Percentiles rank a stretch among this genome's conserved stretches.
phyloP scores from a whole-genome alignment of 2,888 invertebrate genomes.

The Xanthorhoe designata region DNA sequence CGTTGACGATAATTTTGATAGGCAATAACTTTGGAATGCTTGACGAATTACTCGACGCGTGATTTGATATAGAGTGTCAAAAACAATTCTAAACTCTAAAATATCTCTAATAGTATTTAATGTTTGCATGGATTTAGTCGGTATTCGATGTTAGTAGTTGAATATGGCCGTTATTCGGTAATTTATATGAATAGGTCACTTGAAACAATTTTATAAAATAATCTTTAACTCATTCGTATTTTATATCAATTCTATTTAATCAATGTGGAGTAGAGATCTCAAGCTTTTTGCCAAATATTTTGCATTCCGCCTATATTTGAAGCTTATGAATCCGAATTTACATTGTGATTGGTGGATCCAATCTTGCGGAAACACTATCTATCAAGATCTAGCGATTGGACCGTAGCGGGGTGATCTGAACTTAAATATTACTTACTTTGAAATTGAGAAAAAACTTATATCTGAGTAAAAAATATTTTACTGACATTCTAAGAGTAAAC shows the following conservation, averaged over 20 bases:
- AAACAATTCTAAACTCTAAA: background rate
- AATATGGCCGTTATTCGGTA: background rate
- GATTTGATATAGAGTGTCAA: background rate
- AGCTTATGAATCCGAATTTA: constrained; percentile 20
- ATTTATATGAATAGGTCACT: background rate
- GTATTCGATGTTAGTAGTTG: background rate
- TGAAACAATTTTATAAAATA: constrained; percentile 4
- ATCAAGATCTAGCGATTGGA: background rate
- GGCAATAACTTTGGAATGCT: background rate
- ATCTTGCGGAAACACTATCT: background rate
- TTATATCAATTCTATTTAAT: background rate
- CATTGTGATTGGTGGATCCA: constrained; percentile 4
- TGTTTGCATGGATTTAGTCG: background rate
- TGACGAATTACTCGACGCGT: background rate
- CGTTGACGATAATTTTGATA: background rate
- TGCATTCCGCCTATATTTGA: constrained; percentile 11
- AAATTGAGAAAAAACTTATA: no score
- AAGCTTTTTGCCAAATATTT: constrained; percentile 10
- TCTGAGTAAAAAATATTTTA: no score
- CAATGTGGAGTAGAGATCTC: constrained; percentile 4
- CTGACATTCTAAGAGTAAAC: no score
- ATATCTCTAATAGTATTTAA: background rate
- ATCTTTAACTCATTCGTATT: background rate
- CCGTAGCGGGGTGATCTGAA: no score
- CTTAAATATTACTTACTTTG: background rate